These are phyloP conservation scores for Distichodus sexfasciatus DNA, from an alignment of 2,797 vertebrate genomes.

Conservation along the genomic window DNA sequence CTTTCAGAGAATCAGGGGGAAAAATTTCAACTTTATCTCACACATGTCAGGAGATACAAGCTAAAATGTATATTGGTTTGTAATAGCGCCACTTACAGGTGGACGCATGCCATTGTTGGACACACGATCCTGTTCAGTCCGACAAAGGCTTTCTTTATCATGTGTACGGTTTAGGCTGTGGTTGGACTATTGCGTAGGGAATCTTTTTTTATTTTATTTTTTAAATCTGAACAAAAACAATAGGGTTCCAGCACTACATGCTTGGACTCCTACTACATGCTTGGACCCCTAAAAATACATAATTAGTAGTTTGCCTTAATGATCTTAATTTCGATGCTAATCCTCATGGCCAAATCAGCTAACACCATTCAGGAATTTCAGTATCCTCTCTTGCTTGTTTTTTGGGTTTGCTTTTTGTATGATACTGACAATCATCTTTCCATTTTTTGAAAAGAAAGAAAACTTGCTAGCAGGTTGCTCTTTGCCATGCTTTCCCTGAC, in stretches of 20 bases:
- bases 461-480: not conserved
- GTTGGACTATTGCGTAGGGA: too few species aligned
- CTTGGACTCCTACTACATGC: constrained; percentile 40
- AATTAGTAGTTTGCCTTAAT: constrained; percentile 60
- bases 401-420: not conserved
- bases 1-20: too few species aligned
- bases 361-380: constrained; percentile 8
- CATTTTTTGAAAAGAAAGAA: constrained; percentile 7
- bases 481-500: not conserved
- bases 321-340: constrained; percentile 61
- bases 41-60: too few species aligned
- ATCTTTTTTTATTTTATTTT: constrained; percentile 24
- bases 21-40: too few species aligned
- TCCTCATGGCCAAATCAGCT: constrained; percentile 38
- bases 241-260: too few species aligned
- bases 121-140: too few species aligned
- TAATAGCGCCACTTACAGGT: too few species aligned
- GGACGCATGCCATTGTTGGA: too few species aligned
- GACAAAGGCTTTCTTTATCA: too few species aligned
- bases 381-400: not conserved
- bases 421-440: constrained; percentile 37
- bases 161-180: too few species aligned
- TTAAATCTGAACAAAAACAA: too few species aligned
- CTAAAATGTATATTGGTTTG: too few species aligned
- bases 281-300: constrained; percentile 26